Evolutionary conservation across 2,797 vertebrate genomes (phyloP).

Genomic region (Euphonia xanthogaster): DNA sequence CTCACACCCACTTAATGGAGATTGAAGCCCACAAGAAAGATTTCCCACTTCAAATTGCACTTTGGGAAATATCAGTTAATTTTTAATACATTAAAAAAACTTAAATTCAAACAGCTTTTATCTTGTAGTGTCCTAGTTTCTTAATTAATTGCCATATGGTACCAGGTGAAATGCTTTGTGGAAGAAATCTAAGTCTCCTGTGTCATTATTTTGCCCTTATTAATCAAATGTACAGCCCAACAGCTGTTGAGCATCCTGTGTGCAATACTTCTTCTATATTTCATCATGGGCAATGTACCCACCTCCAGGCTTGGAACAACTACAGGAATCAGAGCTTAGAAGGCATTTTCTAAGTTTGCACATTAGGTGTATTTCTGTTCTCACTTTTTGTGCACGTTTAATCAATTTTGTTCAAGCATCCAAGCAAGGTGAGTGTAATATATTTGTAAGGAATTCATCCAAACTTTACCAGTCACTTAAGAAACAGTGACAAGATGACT

Average conservation of each 20-base stretch:
- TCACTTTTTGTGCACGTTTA: background rate
- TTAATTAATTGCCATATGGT: slow-evolving; percentile 13
- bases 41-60: background rate
- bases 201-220: slow-evolving; percentile 3
- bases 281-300: background rate
- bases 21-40: background rate
- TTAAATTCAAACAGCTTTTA: background rate
- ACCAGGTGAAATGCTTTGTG: slow-evolving; percentile 4
- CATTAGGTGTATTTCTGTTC: background rate
- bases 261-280: background rate
- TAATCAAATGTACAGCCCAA: background rate
- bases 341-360: background rate
- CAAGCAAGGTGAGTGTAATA: background rate
- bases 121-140: background rate
- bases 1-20: background rate
- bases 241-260: background rate
- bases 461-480: background rate
- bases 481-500: background rate
- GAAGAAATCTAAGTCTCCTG: background rate
- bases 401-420: background rate
- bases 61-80: background rate
- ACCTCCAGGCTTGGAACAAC: background rate
- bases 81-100: background rate
- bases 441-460: background rate
- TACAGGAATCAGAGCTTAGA: background rate